A percentile compares a stretch with the other conserved stretches of the same genome.
These are phyloP conservation scores for Glomeris maerens DNA, from an alignment of 1,140 invertebrate genomes.

Conservation along the genomic window DNA sequence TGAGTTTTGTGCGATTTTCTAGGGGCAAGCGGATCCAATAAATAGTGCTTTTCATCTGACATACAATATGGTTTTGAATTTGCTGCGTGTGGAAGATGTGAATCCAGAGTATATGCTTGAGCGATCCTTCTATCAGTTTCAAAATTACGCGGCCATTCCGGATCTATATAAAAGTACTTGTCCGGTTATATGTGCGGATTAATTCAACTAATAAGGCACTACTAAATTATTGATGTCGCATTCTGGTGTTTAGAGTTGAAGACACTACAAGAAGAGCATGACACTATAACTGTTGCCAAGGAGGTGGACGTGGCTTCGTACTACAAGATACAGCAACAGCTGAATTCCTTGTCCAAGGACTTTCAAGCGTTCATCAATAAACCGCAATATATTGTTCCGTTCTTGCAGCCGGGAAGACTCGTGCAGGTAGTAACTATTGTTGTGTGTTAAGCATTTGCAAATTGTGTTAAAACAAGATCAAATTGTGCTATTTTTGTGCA, in stretches of 20 bases:
- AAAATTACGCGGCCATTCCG: conserved; percentile 92
- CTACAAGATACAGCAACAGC: conserved; percentile 65
- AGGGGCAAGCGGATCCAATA: conserved; percentile 82
- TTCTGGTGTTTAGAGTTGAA: conserved; percentile 49
- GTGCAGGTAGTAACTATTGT: conserved; percentile 51
- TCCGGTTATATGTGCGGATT: neutral
- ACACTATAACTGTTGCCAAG: conserved; percentile 44
- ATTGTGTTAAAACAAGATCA: too few relatives aligned
- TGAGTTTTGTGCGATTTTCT: conserved; percentile 10
- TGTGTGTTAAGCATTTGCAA: conserved; percentile 3
- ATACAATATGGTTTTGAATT: conserved; percentile 98
- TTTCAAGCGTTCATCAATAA: conserved; percentile 65
- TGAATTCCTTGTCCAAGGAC: conserved; percentile 55
- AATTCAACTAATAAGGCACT: too few relatives aligned
- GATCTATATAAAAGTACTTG: conserved; percentile 61
- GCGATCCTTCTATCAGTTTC: conserved; percentile 96
- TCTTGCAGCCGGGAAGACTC: conserved; percentile 82
- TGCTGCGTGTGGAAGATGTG: conserved; percentile 88
- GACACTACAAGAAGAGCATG: conserved; percentile 48
- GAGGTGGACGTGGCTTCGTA: conserved; percentile 69
- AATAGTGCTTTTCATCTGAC: conserved; percentile 98
- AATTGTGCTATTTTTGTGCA: too few relatives aligned
- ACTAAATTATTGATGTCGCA: too few relatives aligned
- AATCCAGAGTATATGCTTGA: conserved; percentile 99
- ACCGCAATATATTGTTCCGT: conserved; percentile 79